Percentiles rank a stretch among this genome's conserved stretches.
Evolutionary conservation across 2,888 invertebrate genomes (phyloP).

Genomic region (Euplagia quadripunctaria): DNA sequence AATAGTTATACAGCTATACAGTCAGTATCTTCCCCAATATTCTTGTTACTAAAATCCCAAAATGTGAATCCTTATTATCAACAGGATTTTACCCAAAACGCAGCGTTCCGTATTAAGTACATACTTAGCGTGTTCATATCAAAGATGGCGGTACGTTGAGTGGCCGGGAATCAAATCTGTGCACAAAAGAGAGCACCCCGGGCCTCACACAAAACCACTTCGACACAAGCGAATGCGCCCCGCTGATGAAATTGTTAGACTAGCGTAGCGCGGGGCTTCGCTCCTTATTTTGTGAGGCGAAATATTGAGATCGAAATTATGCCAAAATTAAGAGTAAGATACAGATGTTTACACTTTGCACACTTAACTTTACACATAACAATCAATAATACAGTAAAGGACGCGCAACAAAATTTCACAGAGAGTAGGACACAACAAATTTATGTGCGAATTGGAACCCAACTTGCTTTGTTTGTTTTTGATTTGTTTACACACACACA

Average conservation of each 20-base stretch:
- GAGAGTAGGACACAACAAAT: too few species aligned
- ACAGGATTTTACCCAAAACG: constrained; percentile 23
- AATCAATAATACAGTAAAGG: too few species aligned
- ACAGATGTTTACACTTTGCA: background rate
- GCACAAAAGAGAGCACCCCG: constrained; percentile 54
- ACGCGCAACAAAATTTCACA: too few species aligned
- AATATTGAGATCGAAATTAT: background rate
- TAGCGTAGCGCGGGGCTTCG: constrained; percentile 10
- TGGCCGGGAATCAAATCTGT: constrained; percentile 56
- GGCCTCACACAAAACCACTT: constrained; percentile 45
- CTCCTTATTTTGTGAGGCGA: background rate
- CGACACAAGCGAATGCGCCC: constrained; percentile 41
- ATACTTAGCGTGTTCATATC: constrained; percentile 47
- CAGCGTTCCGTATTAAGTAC: constrained; percentile 43
- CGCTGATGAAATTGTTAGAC: constrained; percentile 25
- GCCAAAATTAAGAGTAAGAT: background rate
- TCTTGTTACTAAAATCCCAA: background rate
- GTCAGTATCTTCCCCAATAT: background rate
- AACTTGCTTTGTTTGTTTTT: too few species aligned
- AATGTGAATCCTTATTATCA: constrained; percentile 11
- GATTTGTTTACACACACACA: too few species aligned
- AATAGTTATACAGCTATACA: background rate
- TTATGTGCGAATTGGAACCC: too few species aligned
- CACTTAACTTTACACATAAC: background rate
- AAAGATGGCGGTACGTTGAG: constrained; percentile 42